Evolutionary conservation across 1,140 invertebrate genomes (phyloP).

Genomic region (Proales similis): DNA sequence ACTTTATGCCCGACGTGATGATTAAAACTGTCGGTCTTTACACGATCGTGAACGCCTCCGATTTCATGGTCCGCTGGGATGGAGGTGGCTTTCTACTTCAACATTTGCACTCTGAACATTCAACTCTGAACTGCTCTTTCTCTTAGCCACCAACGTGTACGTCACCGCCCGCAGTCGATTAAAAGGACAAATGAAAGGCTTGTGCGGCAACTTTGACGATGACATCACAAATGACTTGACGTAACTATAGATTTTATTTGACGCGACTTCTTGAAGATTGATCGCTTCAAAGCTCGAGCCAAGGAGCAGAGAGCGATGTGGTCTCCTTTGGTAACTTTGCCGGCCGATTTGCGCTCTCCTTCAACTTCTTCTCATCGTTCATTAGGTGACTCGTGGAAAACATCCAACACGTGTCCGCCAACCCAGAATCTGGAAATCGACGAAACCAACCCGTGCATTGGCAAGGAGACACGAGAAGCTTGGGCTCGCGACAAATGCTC

Average conservation of each 20-base stretch:
- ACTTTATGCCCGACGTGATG: slow-evolving; percentile 49
- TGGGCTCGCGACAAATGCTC: slow-evolving; percentile 36
- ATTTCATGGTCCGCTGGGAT: slow-evolving; percentile 76
- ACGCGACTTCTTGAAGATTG: too few relatives aligned
- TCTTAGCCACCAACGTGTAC: slow-evolving; percentile 56
- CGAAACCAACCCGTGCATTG: slow-evolving; percentile 18
- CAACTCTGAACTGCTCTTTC: too few relatives aligned
- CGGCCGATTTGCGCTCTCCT: too few relatives aligned
- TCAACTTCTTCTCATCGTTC: too few relatives aligned
- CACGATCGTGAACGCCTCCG: slow-evolving; percentile 69
- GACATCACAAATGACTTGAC: slow-evolving; percentile 68
- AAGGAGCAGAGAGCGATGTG: too few relatives aligned
- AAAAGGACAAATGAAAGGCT: slow-evolving; percentile 62
- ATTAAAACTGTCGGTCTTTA: slow-evolving; percentile 64
- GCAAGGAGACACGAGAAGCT: slow-evolving; percentile 13
- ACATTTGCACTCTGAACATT: too few relatives aligned
- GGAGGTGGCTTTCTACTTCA: too few relatives aligned
- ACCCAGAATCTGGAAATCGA: not conserved
- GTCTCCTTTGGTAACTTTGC: too few relatives aligned
- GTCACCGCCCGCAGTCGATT: slow-evolving; percentile 6
- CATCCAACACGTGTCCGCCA: slow-evolving; percentile 24
- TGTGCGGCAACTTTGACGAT: slow-evolving; percentile 83
- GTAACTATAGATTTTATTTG: too few relatives aligned
- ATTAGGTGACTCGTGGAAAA: slow-evolving; percentile 38
- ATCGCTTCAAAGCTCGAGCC: too few relatives aligned